Evolutionary conservation across 2,888 invertebrate species (phyloP), one percentile per base, ranked within the genome.

Genomic region (Xanthia icteritia): DNA sequence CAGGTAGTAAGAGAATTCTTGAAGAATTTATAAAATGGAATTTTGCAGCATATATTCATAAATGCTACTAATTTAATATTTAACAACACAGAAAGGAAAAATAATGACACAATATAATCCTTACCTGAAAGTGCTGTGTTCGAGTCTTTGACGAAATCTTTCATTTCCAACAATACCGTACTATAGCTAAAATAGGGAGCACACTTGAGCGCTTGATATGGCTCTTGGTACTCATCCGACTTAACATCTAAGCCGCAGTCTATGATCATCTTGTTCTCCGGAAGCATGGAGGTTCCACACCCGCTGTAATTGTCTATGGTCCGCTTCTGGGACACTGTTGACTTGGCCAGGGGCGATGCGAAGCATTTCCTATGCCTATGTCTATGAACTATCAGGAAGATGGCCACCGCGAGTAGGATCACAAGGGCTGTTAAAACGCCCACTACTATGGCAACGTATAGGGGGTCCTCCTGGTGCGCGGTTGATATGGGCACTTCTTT

Each of bases 161-260:
- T 97, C 98, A 98, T 98, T 94, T 98, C 98, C 95, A 98, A 97
- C 90, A 98, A 97, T 68, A 98, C 98, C 48, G 98, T 97, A 93
- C 98, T 98, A 95, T 98, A 98, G 92, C 97, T 98, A 93, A 98
- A 98, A 93, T 98, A 98, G 5, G 98, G 98, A 23, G 98, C 97
- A 91, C 97, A 98, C 92, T 97, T 97, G 86, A 98, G 94, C 36
- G 98, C 98, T 94, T 98, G 98, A 93, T 98, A 98, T 61, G 98
- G 98, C 94, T 98, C 98, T 91, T 98, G 98, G 94, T 98, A 98
- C 92, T 98, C 98, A 90, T 98, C 98, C 66, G 97, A 97, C 92
- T 97, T 97, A 87, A 97, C 97, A 89, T 97, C 97, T 89, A 97
- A 94, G 71, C 97, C 96, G 89, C 97, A 97, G 85, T 97, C 97